Percentiles rank a stretch among this genome's conserved stretches.
These are phyloP conservation scores for Pomacea maculata DNA, from an alignment of 1,140 invertebrate genomes.

Conservation along the genomic window DNA sequence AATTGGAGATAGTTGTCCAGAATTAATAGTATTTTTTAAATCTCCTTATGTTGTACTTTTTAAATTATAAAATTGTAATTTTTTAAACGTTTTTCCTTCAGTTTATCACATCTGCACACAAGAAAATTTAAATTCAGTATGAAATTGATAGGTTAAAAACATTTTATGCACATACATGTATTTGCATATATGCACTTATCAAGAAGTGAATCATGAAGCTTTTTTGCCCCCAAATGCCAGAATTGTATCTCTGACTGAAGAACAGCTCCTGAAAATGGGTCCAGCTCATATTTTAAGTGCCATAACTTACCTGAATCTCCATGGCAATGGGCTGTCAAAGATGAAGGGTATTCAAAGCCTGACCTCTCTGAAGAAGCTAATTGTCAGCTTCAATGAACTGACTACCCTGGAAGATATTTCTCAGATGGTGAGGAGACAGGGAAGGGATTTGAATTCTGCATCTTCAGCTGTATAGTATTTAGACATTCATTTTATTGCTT, in stretches of 20 bases:
- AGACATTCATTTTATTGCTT: too few relatives aligned
- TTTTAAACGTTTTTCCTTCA: too few relatives aligned
- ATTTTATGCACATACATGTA: not conserved
- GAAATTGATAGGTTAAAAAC: not conserved
- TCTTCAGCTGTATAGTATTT: too few relatives aligned
- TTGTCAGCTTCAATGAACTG: constrained; percentile 63
- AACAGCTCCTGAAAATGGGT: constrained; percentile 49
- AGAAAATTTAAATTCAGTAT: not conserved
- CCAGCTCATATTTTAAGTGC: constrained; percentile 40
- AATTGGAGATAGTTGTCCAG: too few relatives aligned
- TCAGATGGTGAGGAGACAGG: constrained; percentile 50
- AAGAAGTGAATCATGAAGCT: not conserved
- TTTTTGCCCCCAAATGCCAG: constrained; percentile 33
- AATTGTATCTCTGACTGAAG: constrained; percentile 53
- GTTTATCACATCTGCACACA: not conserved
- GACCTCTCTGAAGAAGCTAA: constrained; percentile 49
- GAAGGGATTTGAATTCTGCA: too few relatives aligned
- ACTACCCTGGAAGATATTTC: constrained; percentile 58
- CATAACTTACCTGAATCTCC: constrained; percentile 61
- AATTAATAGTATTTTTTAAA: too few relatives aligned
- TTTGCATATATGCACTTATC: not conserved
- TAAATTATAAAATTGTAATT: too few relatives aligned
- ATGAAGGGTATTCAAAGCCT: constrained; percentile 53
- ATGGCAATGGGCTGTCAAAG: constrained; percentile 60
- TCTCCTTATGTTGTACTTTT: too few relatives aligned